Evolutionary conservation across 2,797 vertebrate species (phyloP).

Genomic region (Coracias cyanogaster): DNA sequence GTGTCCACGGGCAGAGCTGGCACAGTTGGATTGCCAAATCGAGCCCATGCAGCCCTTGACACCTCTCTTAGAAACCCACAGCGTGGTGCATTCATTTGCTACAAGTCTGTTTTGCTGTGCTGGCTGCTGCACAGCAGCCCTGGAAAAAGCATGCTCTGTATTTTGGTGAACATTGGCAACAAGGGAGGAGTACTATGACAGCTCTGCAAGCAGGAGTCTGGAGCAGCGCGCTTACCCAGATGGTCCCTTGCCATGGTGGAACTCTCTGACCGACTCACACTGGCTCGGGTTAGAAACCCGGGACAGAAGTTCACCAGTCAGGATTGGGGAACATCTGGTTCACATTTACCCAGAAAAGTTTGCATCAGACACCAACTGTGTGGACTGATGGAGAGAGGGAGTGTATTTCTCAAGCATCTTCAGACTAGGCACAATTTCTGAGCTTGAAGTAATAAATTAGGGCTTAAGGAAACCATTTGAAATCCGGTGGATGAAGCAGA

Average conservation of each 20-base stretch:
- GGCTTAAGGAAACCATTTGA: slow-evolving; percentile 13
- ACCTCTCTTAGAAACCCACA: neutral
- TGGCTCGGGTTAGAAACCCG: neutral
- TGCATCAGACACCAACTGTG: slow-evolving; percentile 11
- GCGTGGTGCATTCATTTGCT: neutral
- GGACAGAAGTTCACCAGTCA: neutral
- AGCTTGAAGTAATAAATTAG: slow-evolving; percentile 34
- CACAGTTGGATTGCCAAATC: neutral
- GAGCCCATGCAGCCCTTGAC: neutral
- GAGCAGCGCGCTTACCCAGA: fast-evolving
- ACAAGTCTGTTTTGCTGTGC: neutral
- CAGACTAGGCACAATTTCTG: slow-evolving; percentile 1
- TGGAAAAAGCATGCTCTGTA: neutral
- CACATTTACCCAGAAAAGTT: slow-evolving; percentile 19
- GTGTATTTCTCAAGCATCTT: slow-evolving; percentile 37
- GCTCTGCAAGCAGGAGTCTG: neutral
- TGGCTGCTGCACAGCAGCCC: too few species aligned
- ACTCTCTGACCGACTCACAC: fast-evolving
- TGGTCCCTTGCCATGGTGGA: neutral
- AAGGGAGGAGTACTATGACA: neutral
- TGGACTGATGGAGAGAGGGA: neutral
- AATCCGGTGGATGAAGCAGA: slow-evolving; percentile 9
- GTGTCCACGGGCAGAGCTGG: neutral
- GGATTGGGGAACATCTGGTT: slow-evolving; percentile 40
- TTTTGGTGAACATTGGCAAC: neutral